Conservation (phyloP, 2,113 vertebrate genomes). For the Paradoxurus hermaphroditus region DNA sequence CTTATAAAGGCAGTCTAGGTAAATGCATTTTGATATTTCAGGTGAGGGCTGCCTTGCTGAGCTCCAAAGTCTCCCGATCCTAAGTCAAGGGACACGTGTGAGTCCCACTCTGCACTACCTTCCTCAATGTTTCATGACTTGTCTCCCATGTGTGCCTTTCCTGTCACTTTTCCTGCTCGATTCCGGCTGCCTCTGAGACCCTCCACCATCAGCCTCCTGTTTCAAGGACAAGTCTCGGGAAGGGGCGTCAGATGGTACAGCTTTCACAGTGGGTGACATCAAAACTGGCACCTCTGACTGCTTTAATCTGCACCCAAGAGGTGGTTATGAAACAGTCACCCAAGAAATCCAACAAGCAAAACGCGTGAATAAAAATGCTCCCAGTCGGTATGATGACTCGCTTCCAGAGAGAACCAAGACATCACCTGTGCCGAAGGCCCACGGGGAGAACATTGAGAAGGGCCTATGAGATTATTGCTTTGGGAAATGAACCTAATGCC, state of each 20-base stretch:
- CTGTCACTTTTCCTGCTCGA: rapidly evolving
- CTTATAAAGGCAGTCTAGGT: background rate
- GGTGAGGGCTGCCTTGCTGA: background rate
- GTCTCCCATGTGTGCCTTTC: background rate
- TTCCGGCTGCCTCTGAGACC: background rate
- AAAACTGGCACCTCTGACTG: background rate
- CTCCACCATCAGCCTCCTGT: background rate
- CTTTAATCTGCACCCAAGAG: background rate
- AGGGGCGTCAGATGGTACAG: rapidly evolving
- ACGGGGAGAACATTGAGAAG: background rate
- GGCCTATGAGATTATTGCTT: background rate
- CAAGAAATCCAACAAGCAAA: background rate
- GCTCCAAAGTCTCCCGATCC: background rate
- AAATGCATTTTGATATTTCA: background rate
- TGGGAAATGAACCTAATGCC: background rate
- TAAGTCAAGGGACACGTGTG: background rate
- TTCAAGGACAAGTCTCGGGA: background rate
- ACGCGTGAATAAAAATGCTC: background rate
- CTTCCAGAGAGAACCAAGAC: no score
- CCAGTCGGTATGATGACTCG: rapidly evolving
- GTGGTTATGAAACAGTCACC: no score
- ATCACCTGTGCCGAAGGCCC: rapidly evolving
- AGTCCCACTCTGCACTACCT: background rate
- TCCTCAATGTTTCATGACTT: rapidly evolving
- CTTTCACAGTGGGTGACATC: background rate